Evolutionary conservation across 37 sponge, comb jelly and placozoan genomes (phyloP), one percentile per base, ranked within the genome.

Genomic region (Dysidea cf. avara): DNA sequence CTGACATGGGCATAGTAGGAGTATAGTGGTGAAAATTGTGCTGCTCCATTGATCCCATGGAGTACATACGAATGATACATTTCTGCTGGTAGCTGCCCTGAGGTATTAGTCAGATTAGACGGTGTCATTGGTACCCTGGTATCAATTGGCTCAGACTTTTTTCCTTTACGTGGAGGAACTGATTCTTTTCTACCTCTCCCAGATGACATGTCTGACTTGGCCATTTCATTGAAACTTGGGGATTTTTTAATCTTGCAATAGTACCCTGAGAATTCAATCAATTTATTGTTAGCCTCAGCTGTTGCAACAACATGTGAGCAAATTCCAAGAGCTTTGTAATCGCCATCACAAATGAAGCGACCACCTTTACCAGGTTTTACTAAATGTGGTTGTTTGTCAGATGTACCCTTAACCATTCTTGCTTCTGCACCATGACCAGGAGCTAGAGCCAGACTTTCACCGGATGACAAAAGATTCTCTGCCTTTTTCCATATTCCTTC

Each of bases 121-220:
- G n/a, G n/a, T n/a, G 9, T 64, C 76, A 72, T 75, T n/a, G 20
- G 25, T 63, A 46, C 6, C 14, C 65, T 75, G 12, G 66, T 31
- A 18, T 53, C 7, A 66, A 28, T 33, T 28, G 64, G 53, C 18
- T 61, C 50, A 48, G 64, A 22, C 20, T 46, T 57, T 56, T 52
- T 52, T 33, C 71, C 18, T 53, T 35, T 34, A 2, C 71, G 54
- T 25, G 56, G 71, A 34, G 71, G 39, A 70, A 70, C 56, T 24
- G 55, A 53, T 30, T 55, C 71, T 22, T 70, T 70, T n/a, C 71
- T n/a, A 3, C 71, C 55, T 2, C 71, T 16, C 17, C 71, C 71
- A 21, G 32, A 32, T 70, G 71, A 55, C 71, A 70, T 70, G 6
- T 60, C 53, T 3, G 68, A n/a, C n/a, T n/a, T n/a, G n/a, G n/a